phyloP scores from a whole-genome alignment of 2,888 invertebrate species.

The Oxytorus armatus region DNA sequence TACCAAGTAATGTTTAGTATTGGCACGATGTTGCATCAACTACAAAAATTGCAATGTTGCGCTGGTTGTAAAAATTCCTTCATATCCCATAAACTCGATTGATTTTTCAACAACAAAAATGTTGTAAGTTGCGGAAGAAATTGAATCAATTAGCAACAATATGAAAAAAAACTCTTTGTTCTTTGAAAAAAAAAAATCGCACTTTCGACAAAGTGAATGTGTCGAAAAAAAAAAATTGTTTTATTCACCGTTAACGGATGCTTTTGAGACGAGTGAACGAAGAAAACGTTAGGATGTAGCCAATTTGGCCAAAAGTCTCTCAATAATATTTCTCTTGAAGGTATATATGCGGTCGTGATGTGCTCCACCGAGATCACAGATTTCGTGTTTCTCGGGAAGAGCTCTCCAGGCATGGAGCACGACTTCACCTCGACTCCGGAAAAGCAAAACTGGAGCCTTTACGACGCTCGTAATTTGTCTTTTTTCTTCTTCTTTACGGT shows the following conservation, averaged over 20 bases:
- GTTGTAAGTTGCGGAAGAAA: too few relatives aligned
- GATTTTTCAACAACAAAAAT: too few relatives aligned
- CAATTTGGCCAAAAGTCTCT: background rate
- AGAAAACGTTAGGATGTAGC: background rate
- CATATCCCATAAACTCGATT: too few relatives aligned
- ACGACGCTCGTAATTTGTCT: slow-evolving; percentile 33
- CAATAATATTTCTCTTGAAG: slow-evolving; percentile 18
- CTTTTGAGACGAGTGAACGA: background rate
- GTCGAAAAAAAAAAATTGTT: too few relatives aligned
- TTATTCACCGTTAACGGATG: too few relatives aligned
- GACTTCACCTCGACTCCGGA: slow-evolving; percentile 59
- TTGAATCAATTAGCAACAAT: too few relatives aligned
- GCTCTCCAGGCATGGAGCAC: slow-evolving; percentile 22
- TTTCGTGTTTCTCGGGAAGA: slow-evolving; percentile 51
- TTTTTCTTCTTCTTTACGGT: background rate
- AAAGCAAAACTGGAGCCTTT: slow-evolving; percentile 43
- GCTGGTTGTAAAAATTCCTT: too few relatives aligned
- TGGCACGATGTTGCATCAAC: slow-evolving; percentile 5
- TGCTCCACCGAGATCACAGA: slow-evolving; percentile 28
- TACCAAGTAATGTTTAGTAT: background rate
- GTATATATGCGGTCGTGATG: slow-evolving; percentile 4
- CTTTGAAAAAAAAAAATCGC: too few relatives aligned
- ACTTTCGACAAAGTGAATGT: too few relatives aligned
- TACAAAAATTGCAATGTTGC: too few relatives aligned
- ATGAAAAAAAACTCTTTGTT: too few relatives aligned